These are phyloP conservation scores for Stratiolaelaps scimitus DNA, from an alignment of 1,140 invertebrate genomes.

Conservation along the genomic window DNA sequence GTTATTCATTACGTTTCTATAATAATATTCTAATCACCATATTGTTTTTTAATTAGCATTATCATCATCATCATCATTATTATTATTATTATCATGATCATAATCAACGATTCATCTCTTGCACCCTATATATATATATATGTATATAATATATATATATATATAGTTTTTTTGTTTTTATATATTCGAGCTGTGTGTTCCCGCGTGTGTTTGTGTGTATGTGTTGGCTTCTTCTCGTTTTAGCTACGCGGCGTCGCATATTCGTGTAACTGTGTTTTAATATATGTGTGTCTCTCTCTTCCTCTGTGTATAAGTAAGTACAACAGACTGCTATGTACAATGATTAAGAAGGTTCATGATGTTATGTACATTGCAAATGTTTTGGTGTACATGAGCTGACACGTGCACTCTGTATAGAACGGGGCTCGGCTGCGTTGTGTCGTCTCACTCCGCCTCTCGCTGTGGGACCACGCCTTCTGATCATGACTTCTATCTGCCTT, in stretches of 20 bases:
- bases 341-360: slow-evolving; percentile 18
- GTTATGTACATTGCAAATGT: slow-evolving; percentile 26
- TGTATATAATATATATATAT: background rate
- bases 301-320: background rate
- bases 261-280: background rate
- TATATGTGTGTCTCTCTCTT: background rate
- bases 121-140: background rate
- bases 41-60: no score
- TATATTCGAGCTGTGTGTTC: background rate
- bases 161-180: background rate
- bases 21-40: no score
- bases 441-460: no score
- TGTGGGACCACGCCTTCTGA: no score
- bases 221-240: background rate
- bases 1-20: no score
- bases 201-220: background rate
- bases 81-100: no score
- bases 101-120: no score
- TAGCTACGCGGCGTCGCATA: background rate
- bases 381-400: background rate
- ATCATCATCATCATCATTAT: no score
- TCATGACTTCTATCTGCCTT: no score
- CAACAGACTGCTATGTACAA: slow-evolving; percentile 21
- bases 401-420: no score
- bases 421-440: no score